These are phyloP conservation scores for Petaurus breviceps DNA, from an alignment of 2,113 vertebrate genomes.

Conservation along the genomic window DNA sequence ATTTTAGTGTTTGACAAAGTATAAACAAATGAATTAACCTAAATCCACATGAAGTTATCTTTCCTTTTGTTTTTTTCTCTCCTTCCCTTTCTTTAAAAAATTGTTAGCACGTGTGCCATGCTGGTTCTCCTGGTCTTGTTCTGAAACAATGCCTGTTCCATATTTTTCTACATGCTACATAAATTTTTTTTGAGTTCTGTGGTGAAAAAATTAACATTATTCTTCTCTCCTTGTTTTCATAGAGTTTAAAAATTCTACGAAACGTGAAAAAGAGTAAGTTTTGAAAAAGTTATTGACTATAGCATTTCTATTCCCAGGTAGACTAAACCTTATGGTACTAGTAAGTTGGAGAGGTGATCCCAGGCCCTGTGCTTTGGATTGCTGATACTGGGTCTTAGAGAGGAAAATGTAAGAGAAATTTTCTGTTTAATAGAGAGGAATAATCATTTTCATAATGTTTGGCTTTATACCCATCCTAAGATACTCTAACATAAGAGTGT, in stretches of 20 bases:
- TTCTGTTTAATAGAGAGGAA: slow-evolving; percentile 26
- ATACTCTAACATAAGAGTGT: slow-evolving; percentile 27
- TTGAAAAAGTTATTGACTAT: slow-evolving; percentile 29
- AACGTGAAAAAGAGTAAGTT: slow-evolving; percentile 88
- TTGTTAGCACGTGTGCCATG: neutral
- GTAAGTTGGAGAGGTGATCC: neutral
- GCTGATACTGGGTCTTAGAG: neutral
- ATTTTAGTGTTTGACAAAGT: neutral
- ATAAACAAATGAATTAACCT: neutral
- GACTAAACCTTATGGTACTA: neutral
- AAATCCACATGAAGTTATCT: neutral
- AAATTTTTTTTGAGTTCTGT: slow-evolving; percentile 54
- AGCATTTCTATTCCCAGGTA: slow-evolving; percentile 27
- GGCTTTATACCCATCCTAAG: slow-evolving; percentile 37
- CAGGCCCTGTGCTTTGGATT: neutral
- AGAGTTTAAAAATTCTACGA: slow-evolving; percentile 88
- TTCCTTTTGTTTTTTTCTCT: no score
- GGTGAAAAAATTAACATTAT: slow-evolving; percentile 52
- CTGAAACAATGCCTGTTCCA: neutral
- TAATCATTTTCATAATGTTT: slow-evolving; percentile 25
- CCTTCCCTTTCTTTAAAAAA: neutral
- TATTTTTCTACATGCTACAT: neutral
- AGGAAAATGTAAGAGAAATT: neutral
- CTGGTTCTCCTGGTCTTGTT: neutral
- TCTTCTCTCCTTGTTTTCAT: slow-evolving; percentile 50